Conservation (phyloP, 2,888 invertebrate species). For the Anaspis maculata region DNA sequence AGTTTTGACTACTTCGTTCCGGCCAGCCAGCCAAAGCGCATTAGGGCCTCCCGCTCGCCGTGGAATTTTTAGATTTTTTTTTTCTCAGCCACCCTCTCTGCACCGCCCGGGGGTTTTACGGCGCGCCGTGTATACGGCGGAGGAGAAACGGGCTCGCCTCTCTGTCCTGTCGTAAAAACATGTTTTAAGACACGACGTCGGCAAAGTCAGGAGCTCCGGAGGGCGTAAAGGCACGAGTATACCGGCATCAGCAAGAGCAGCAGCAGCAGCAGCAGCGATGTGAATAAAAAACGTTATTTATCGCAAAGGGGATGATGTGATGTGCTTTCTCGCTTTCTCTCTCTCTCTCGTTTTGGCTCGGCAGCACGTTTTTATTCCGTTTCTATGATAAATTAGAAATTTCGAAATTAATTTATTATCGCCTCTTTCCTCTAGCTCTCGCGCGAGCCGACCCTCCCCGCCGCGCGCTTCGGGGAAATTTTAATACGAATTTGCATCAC, state of each 20-base stretch:
- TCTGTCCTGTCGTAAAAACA: constrained; percentile 12
- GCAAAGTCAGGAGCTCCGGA: no score
- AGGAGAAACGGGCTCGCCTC: no score
- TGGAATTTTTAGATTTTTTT: constrained; percentile 16
- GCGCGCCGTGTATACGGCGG: no score
- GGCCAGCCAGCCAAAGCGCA: constrained; percentile 22
- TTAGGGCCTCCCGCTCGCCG: constrained; percentile 11
- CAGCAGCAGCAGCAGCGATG: no score
- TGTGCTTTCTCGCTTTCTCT: constrained; percentile 2
- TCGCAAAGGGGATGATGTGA: constrained; percentile 9
- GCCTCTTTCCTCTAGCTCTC: no score
- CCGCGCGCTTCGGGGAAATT: constrained; percentile 17
- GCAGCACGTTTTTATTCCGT: no score
- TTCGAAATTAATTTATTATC: constrained; percentile 21
- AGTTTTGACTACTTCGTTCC: constrained; percentile 28
- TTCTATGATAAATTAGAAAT: constrained; percentile 21
- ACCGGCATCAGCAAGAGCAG: no score
- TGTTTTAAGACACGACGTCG: constrained; percentile 10
- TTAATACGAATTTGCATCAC: constrained; percentile 20
- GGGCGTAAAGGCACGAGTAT: no score
- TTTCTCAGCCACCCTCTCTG: constrained; percentile 3
- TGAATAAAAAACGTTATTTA: constrained; percentile 15
- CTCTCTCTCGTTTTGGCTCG: no score
- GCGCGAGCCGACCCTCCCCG: constrained; percentile 11
- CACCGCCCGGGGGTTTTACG: constrained; percentile 8